phyloP scores from a whole-genome alignment of 2,113 vertebrate species.

The Carettochelys insculpta region DNA sequence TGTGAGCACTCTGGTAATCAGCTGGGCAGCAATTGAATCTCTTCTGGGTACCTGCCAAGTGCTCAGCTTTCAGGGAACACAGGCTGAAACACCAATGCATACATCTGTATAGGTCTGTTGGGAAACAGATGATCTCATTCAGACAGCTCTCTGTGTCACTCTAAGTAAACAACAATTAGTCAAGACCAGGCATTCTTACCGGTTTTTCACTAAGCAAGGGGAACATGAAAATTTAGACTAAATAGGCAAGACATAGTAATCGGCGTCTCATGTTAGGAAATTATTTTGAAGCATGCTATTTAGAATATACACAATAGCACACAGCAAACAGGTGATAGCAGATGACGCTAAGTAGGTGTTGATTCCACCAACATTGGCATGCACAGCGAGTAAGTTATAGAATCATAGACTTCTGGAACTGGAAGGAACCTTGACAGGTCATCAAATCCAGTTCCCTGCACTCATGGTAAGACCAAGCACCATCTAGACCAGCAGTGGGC shows the following conservation, averaged over 20 bases:
- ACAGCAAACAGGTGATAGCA: background rate
- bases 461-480: too few species aligned
- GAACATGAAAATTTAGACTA: background rate
- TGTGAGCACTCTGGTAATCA: too few species aligned
- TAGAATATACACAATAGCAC: background rate
- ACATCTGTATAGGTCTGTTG: background rate
- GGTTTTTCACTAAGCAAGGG: background rate
- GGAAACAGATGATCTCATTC: background rate
- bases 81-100: background rate
- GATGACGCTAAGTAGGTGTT: background rate
- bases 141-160: background rate
- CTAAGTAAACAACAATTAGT: background rate
- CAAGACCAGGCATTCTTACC: background rate
- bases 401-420: too few species aligned
- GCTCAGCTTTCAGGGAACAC: too few species aligned
- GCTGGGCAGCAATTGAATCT: too few species aligned
- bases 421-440: too few species aligned
- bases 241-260: background rate
- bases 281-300: background rate
- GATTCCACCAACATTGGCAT: background rate
- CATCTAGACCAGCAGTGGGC: too few species aligned
- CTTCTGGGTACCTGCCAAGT: too few species aligned
- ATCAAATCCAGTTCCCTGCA: too few species aligned
- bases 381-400: background rate
- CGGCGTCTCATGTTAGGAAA: background rate